phyloP scores from a whole-genome alignment of 2,888 invertebrate genomes.

The Drosophila flavopinicola region DNA sequence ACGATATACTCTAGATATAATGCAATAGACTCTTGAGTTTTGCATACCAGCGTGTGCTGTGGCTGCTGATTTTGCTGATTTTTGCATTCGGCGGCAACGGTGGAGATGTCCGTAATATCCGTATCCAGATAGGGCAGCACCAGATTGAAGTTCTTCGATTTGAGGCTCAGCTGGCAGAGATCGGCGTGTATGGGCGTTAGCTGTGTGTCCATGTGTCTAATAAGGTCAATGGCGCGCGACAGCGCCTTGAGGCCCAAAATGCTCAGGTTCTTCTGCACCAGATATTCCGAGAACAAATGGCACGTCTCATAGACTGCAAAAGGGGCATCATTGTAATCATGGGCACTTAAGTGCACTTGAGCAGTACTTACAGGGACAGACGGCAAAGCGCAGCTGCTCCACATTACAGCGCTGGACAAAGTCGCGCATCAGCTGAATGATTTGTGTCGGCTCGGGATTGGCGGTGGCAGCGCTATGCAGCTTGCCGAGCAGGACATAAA shows the following conservation, averaged over 20 bases:
- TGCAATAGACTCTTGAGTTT: too few species aligned
- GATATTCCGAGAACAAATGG: constrained; percentile 91
- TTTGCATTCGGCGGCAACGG: constrained; percentile 84
- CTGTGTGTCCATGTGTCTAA: constrained; percentile 94
- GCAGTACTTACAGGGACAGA: constrained; percentile 86
- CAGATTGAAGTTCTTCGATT: constrained; percentile 96
- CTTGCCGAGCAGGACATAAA: constrained; percentile 93
- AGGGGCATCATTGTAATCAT: not conserved
- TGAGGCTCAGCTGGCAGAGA: constrained; percentile 94
- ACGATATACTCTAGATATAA: too few species aligned
- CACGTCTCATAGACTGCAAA: constrained; percentile 94
- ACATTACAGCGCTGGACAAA: constrained; percentile 94
- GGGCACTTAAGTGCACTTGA: not conserved
- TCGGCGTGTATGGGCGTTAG: constrained; percentile 97
- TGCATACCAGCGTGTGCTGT: constrained; percentile 60
- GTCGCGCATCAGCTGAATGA: constrained; percentile 91
- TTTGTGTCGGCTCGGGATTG: constrained; percentile 77
- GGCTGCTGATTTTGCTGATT: constrained; percentile 70
- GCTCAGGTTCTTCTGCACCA: constrained; percentile 90
- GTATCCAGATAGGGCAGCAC: constrained; percentile 94
- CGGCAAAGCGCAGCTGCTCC: constrained; percentile 94
- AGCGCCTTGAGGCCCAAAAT: constrained; percentile 93
- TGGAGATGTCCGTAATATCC: constrained; percentile 95
- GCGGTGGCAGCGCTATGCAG: constrained; percentile 86
- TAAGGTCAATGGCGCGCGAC: constrained; percentile 93